Conservation (phyloP, 2,797 vertebrate genomes). For the Podarcis lilfordi region DNA sequence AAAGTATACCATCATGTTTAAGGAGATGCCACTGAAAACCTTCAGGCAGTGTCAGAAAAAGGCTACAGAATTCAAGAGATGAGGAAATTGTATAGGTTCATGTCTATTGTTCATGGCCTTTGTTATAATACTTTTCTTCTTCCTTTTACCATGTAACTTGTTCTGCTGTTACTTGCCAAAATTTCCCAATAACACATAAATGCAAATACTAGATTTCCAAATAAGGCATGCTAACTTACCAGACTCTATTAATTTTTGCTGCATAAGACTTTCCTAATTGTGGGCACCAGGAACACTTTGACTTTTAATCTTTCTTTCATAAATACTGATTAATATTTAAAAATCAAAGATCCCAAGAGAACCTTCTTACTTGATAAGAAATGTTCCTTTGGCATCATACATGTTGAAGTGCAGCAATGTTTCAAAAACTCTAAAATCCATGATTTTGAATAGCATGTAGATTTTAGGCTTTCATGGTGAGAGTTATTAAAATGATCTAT, state of each 20-base stretch:
- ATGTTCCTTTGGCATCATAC: neutral
- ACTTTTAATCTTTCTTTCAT: neutral
- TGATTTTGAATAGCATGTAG: neutral
- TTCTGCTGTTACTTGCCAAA: neutral
- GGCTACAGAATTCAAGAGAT: neutral
- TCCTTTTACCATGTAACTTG: neutral
- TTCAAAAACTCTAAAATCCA: slow-evolving; percentile 2
- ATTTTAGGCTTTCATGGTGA: neutral
- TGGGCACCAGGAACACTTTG: neutral
- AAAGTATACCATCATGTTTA: neutral
- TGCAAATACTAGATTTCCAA: neutral
- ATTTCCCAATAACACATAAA: neutral
- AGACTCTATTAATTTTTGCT: neutral
- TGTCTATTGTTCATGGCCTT: neutral
- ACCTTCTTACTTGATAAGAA: neutral
- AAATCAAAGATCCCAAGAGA: neutral
- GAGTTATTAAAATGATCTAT: neutral
- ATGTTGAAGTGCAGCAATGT: neutral
- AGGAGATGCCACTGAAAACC: neutral
- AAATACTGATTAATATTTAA: neutral
- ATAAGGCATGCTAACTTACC: neutral
- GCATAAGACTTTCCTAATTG: neutral
- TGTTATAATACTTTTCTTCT: neutral
- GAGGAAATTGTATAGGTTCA: neutral
- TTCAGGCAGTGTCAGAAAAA: neutral